Evolutionary conservation across 2,113 vertebrate genomes (phyloP).

Genomic region (Polypterus senegalus): DNA sequence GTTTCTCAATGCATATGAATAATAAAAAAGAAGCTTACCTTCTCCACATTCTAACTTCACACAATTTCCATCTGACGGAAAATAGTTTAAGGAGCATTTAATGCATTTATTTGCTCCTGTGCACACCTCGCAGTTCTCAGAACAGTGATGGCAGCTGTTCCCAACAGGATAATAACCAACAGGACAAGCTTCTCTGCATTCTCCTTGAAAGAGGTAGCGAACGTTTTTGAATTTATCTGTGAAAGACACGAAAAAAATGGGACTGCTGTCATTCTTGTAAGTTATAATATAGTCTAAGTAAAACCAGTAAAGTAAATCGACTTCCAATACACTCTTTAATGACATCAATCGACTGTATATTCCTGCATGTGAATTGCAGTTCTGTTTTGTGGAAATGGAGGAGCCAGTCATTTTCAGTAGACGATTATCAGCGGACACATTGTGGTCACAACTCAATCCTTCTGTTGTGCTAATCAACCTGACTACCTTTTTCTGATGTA

Average conservation of each 20-base stretch:
- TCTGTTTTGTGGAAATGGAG: no score
- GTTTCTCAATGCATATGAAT: no score
- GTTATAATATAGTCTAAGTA: constrained; percentile 15
- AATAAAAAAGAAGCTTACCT: constrained; percentile 42
- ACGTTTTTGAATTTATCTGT: constrained; percentile 51
- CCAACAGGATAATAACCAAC: constrained; percentile 37
- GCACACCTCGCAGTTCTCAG: constrained; percentile 56
- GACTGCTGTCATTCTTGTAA: constrained; percentile 3
- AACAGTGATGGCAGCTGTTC: constrained; percentile 53
- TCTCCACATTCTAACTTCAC: constrained; percentile 46
- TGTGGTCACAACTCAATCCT: no score
- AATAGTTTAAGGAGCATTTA: constrained; percentile 51
- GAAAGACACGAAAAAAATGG: constrained; percentile 1
- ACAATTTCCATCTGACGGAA: constrained; percentile 46
- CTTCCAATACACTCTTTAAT: no score
- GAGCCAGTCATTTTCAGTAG: no score
- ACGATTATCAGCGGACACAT: no score
- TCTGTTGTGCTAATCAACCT: no score
- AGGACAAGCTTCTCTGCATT: constrained; percentile 67
- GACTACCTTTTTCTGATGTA: no score
- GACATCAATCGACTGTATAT: no score
- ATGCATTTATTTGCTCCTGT: constrained; percentile 39
- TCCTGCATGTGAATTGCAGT: no score
- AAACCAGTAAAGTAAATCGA: background rate
- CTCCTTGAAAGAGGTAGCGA: constrained; percentile 50